Conservation (phyloP, 2,888 invertebrate species). For the Antitype chi region DNA sequence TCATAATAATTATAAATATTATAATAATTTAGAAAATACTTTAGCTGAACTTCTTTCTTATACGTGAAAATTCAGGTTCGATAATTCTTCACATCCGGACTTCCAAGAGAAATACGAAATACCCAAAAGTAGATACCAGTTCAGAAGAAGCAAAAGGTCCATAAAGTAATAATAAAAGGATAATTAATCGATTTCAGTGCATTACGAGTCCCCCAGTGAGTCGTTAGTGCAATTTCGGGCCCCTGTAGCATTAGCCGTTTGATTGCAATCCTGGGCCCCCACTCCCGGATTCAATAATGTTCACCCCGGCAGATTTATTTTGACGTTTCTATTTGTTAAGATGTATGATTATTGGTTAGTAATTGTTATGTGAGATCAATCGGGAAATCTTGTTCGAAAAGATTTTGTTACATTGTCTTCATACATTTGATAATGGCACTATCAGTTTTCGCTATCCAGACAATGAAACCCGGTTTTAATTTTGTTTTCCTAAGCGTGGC, state of each 20-base stretch:
- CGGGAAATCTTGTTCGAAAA: conserved; percentile 28
- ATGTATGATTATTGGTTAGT: conserved; percentile 84
- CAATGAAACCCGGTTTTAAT: no score
- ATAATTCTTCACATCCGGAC: background rate
- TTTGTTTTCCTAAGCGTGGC: background rate
- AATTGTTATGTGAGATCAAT: conserved; percentile 77
- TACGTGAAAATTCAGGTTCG: background rate
- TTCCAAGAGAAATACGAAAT: background rate
- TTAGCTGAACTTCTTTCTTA: background rate
- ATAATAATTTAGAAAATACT: background rate
- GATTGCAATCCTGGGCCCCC: conserved; percentile 78
- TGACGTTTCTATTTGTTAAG: conserved; percentile 87
- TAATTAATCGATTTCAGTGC: conserved; percentile 89
- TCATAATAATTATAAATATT: no score
- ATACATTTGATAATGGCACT: background rate
- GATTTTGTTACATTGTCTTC: conserved; percentile 23
- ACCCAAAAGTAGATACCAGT: conserved; percentile 6
- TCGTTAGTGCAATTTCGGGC: conserved; percentile 79
- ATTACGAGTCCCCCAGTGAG: conserved; percentile 82
- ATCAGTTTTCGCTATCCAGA: background rate
- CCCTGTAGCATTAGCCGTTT: conserved; percentile 82
- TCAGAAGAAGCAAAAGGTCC: conserved; percentile 67
- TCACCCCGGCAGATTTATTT: conserved; percentile 84
- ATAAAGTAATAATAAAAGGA: conserved; percentile 90
- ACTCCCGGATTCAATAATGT: conserved; percentile 83